A percentile compares a stretch with the other conserved stretches of the same genome.
These are phyloP conservation scores for Melanotus villosus DNA, from an alignment of 2,888 invertebrate genomes.

Conservation along the genomic window DNA sequence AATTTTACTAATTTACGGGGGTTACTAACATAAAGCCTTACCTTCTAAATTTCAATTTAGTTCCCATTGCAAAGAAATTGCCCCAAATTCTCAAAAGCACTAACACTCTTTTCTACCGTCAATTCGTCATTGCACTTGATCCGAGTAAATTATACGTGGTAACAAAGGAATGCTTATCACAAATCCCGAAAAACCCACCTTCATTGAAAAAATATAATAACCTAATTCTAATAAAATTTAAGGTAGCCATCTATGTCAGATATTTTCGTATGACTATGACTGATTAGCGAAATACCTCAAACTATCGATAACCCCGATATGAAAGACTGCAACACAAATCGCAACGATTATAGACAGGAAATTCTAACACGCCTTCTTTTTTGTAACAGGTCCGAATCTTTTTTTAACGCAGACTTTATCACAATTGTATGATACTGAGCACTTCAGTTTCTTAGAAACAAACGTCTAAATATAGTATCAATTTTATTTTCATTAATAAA, in stretches of 20 bases:
- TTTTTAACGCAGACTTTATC: too few relatives aligned
- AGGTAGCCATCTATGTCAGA: neutral
- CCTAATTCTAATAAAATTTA: neutral
- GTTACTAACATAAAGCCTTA: too few relatives aligned
- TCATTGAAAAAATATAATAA: neutral
- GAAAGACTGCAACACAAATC: neutral
- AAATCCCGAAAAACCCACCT: conserved; percentile 6
- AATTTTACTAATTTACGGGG: too few relatives aligned
- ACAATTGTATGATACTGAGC: conserved; percentile 3
- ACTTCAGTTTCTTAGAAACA: conserved; percentile 1
- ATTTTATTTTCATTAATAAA: conserved; percentile 16
- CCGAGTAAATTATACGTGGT: too few relatives aligned
- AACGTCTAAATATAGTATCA: neutral
- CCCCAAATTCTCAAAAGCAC: too few relatives aligned
- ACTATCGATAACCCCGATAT: neutral
- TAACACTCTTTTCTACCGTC: too few relatives aligned
- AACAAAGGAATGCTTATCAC: neutral
- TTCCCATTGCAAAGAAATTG: too few relatives aligned
- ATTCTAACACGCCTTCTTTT: conserved; percentile 8
- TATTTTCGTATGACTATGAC: conserved; percentile 4
- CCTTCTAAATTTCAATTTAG: too few relatives aligned
- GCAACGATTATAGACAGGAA: neutral
- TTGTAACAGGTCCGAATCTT: too few relatives aligned
- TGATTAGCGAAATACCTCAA: neutral
- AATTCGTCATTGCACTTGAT: too few relatives aligned